A percentile compares a stretch with the other conserved stretches of the same genome.
Evolutionary conservation across 2,888 invertebrate species (phyloP).

Genomic region (Hartigia nigra): DNA sequence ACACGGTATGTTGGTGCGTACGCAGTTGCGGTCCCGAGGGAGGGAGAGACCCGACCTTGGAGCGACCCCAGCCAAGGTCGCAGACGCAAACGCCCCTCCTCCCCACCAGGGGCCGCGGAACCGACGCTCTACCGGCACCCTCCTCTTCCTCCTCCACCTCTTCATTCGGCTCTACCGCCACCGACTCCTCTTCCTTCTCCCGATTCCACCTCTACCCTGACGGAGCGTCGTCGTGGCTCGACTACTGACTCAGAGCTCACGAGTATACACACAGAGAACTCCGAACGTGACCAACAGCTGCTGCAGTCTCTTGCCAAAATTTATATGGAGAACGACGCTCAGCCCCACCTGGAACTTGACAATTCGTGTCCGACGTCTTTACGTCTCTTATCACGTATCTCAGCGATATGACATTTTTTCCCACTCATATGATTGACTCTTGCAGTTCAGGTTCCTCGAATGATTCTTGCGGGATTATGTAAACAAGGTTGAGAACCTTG

Average conservation of each 20-base stretch:
- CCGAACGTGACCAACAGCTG: neutral
- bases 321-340: neutral
- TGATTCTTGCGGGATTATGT: constrained; percentile 37
- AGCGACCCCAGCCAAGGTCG: constrained; percentile 54
- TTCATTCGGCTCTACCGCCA: constrained; percentile 10
- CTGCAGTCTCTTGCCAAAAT: neutral
- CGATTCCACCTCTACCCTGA: constrained; percentile 7
- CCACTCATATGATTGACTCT: neutral
- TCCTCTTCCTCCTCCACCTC: constrained; percentile 23
- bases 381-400: neutral
- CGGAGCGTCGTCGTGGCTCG: neutral
- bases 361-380: neutral
- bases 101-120: constrained; percentile 21
- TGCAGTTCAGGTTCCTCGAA: neutral
- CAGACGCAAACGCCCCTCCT: constrained; percentile 51
- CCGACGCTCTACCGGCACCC: constrained; percentile 14
- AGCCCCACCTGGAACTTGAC: neutral
- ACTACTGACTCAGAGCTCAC: neutral
- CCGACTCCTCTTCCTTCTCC: constrained; percentile 19
- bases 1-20: constrained; percentile 35
- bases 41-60: constrained; percentile 51
- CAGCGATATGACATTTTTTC: neutral
- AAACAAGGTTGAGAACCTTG: constrained; percentile 56
- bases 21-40: constrained; percentile 36
- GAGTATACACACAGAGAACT: neutral